These are phyloP conservation scores for Troilus luridus DNA, from an alignment of 2,888 invertebrate species.

Conservation along the genomic window DNA sequence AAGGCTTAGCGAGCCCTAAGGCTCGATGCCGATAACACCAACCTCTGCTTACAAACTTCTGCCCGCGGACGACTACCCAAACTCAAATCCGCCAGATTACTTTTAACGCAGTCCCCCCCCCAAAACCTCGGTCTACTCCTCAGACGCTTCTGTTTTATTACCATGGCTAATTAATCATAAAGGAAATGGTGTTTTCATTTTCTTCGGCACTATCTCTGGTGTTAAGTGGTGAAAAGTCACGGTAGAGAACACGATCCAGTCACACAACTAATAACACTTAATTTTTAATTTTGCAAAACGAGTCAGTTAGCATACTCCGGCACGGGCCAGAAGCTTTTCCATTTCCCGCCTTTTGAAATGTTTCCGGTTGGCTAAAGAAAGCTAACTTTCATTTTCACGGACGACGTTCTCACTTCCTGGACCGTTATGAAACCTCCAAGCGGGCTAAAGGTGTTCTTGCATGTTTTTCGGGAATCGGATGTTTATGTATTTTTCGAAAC, in stretches of 20 bases:
- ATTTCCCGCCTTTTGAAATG: constrained; percentile 1
- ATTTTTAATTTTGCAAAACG: not conserved
- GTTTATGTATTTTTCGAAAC: not conserved
- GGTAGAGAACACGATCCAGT: not conserved
- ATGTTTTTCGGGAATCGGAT: not conserved
- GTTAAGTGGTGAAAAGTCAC: not conserved
- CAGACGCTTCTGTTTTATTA: no score
- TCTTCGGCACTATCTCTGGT: no score
- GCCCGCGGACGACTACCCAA: no score
- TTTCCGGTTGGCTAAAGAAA: constrained; percentile 9
- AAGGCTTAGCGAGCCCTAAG: no score
- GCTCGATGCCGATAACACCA: no score
- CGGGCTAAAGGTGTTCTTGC: not conserved
- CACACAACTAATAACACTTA: not conserved
- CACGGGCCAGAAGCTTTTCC: not conserved
- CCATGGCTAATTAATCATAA: no score
- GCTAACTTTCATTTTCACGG: constrained; percentile 35
- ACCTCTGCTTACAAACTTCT: no score
- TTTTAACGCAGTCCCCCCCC: no score
- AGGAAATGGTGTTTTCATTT: no score
- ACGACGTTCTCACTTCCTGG: constrained; percentile 33
- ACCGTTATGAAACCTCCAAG: not conserved
- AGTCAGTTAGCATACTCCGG: not conserved
- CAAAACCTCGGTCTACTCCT: no score
- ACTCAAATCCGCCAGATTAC: no score